These are phyloP conservation scores for Biston stratarius DNA, from an alignment of 2,888 invertebrate genomes.

Conservation along the genomic window DNA sequence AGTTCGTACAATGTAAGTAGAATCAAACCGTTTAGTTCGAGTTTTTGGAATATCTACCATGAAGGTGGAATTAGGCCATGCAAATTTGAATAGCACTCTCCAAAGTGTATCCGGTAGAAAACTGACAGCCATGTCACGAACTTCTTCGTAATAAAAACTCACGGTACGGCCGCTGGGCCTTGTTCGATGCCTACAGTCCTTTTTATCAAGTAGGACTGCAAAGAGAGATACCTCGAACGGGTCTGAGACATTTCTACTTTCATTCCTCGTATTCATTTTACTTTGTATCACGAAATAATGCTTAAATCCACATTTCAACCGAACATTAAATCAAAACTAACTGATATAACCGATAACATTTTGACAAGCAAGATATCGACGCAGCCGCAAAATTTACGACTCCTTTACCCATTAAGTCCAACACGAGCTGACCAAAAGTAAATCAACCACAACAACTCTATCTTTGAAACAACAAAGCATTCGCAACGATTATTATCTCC, in stretches of 20 bases:
- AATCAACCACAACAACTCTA: slow-evolving; percentile 83
- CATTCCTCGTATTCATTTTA: not conserved
- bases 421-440: slow-evolving; percentile 81
- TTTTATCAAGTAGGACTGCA: no score
- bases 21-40: no score
- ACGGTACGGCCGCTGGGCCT: no score
- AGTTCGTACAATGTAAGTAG: no score
- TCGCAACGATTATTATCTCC: slow-evolving; percentile 85
- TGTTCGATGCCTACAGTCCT: no score
- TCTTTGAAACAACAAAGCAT: slow-evolving; percentile 81
- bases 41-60: no score
- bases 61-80: no score
- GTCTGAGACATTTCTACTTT: not conserved
- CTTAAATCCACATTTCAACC: not conserved
- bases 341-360: slow-evolving; percentile 25
- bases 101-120: no score
- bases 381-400: slow-evolving; percentile 37
- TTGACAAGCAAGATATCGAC: slow-evolving; percentile 37
- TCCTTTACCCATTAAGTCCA: slow-evolving; percentile 67
- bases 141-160: no score
- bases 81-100: no score
- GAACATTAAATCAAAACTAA: slow-evolving; percentile 20
- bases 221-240: no score
- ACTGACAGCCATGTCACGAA: no score
- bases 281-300: not conserved